Percentiles rank a stretch among this genome's conserved stretches.
phyloP scores from a whole-genome alignment of 1,140 invertebrate species.

The Hyphantria cunea region DNA sequence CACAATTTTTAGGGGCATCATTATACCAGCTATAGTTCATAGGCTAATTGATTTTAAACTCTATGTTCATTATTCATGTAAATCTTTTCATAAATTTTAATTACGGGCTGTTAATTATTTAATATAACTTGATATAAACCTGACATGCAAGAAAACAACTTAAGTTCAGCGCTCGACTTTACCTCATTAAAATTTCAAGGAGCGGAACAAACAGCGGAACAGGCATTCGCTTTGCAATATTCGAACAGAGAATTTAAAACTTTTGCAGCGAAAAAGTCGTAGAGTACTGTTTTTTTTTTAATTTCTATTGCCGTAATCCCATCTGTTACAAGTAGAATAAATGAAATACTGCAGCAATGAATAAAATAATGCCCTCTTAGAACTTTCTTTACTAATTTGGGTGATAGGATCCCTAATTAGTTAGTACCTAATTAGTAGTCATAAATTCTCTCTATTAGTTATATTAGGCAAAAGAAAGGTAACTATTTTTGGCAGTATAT shows the following conservation, averaged over 20 bases:
- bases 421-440: too few species aligned
- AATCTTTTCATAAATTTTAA: too few species aligned
- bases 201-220: constrained; percentile 28
- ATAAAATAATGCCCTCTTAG: constrained; percentile 10
- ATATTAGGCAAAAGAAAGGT: too few species aligned
- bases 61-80: too few species aligned
- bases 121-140: constrained; percentile 16
- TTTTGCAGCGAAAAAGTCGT: constrained; percentile 28
- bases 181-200: constrained; percentile 41
- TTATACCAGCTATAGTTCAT: too few species aligned
- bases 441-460: too few species aligned
- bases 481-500: too few species aligned
- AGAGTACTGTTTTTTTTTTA: constrained; percentile 19
- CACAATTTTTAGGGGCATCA: too few species aligned
- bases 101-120: too few species aligned
- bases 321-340: constrained; percentile 8
- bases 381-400: background rate
- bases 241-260: constrained; percentile 39
- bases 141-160: constrained; percentile 22
- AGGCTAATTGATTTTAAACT: too few species aligned
- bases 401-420: background rate
- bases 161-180: constrained; percentile 26
- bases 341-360: background rate
- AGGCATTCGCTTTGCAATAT: constrained; percentile 34
- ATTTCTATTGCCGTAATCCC: constrained; percentile 21